These are phyloP conservation scores for Tinea semifulvella DNA, from an alignment of 2,888 invertebrate genomes.

Conservation along the genomic window DNA sequence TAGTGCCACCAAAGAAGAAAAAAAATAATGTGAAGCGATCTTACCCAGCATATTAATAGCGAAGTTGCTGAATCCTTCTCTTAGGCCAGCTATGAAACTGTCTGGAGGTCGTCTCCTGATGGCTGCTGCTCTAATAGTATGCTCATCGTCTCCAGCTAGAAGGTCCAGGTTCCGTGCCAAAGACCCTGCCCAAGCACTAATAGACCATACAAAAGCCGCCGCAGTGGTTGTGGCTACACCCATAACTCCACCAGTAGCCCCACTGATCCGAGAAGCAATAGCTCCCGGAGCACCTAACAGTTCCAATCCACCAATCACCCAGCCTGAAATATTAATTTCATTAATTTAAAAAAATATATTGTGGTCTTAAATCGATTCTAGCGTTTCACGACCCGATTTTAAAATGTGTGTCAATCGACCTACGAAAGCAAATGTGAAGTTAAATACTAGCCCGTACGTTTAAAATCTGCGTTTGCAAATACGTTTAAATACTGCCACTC, in stretches of 20 bases:
- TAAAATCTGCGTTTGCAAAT: too few species aligned
- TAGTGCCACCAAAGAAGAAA: neutral
- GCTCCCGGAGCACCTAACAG: constrained; percentile 90
- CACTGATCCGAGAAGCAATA: constrained; percentile 82
- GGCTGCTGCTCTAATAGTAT: constrained; percentile 84
- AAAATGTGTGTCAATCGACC: too few species aligned
- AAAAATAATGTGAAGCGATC: constrained; percentile 6
- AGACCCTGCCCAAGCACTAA: constrained; percentile 91
- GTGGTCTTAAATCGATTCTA: too few species aligned
- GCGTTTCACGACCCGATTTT: too few species aligned
- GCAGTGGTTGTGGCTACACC: constrained; percentile 82
- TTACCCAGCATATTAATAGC: constrained; percentile 86
- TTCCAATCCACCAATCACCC: constrained; percentile 94
- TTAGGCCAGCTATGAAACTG: constrained; percentile 84
- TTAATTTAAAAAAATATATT: too few species aligned
- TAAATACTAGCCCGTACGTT: too few species aligned
- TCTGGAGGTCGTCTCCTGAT: constrained; percentile 80
- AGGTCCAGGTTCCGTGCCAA: constrained; percentile 93
- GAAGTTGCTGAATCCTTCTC: constrained; percentile 88
- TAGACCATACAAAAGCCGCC: constrained; percentile 79
- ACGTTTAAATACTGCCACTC: too few species aligned
- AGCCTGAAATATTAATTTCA: constrained; percentile 69
- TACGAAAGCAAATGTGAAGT: too few species aligned
- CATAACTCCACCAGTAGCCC: constrained; percentile 74
- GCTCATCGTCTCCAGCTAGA: constrained; percentile 87